Percentiles rank a stretch among this genome's conserved stretches.
Conservation (phyloP, 2,888 invertebrate genomes). For the Drosophila phalerata region DNA sequence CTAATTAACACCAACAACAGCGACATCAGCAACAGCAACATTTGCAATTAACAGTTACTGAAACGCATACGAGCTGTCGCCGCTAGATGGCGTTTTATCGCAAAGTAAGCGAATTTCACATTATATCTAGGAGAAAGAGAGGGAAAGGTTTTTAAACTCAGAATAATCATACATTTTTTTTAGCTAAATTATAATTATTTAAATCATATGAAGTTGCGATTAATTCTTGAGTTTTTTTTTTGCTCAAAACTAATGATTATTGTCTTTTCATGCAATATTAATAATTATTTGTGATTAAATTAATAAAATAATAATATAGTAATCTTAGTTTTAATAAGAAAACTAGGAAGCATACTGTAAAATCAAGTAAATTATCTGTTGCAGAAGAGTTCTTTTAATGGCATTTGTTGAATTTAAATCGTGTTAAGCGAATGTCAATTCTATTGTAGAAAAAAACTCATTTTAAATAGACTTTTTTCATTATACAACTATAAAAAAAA, state of each 20-base stretch:
- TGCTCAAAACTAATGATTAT: too few relatives aligned
- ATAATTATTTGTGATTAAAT: too few relatives aligned
- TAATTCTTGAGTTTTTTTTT: too few relatives aligned
- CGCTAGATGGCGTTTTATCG: constrained; percentile 33
- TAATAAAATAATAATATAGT: too few relatives aligned
- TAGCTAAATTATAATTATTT: too few relatives aligned
- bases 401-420: background rate
- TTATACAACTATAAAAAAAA: background rate
- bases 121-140: background rate
- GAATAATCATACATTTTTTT: too few relatives aligned
- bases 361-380: background rate
- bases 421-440: too few relatives aligned
- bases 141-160: background rate
- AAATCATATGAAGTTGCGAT: too few relatives aligned
- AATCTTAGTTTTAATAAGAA: too few relatives aligned
- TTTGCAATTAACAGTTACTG: constrained; percentile 25
- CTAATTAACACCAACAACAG: constrained; percentile 48
- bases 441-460: background rate
- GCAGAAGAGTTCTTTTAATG: background rate
- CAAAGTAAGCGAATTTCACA: background rate
- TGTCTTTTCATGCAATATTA: too few relatives aligned
- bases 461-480: background rate
- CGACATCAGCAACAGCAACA: constrained; percentile 17
- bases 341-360: too few relatives aligned
- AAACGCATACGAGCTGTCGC: constrained; percentile 8